Evolutionary conservation across 2,113 vertebrate species (phyloP).

Genomic region (Phoxinus phoxinus): DNA sequence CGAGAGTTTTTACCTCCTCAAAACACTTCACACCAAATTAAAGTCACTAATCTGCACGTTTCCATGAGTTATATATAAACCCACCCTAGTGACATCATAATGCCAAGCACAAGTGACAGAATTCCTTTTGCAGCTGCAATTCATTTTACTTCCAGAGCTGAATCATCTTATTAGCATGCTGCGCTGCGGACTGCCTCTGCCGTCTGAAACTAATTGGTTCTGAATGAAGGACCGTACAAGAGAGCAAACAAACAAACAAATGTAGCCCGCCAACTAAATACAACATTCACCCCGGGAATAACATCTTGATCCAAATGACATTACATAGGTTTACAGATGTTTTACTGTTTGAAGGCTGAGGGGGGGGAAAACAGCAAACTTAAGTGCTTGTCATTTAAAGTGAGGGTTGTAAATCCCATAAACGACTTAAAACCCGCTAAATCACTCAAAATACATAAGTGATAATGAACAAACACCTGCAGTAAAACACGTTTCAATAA

Average conservation of each 20-base stretch:
- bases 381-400: neutral
- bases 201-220: neutral
- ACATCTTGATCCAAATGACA: neutral
- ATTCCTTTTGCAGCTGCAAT: constrained; percentile 8
- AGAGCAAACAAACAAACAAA: constrained; percentile 22
- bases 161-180: constrained; percentile 30
- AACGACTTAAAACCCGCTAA: neutral
- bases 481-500: neutral
- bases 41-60: neutral
- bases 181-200: neutral
- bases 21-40: neutral
- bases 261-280: neutral
- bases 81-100: neutral
- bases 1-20: neutral
- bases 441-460: neutral
- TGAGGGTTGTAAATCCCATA: neutral
- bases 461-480: neutral
- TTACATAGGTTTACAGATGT: neutral
- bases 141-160: constrained; percentile 9
- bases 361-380: too few species aligned
- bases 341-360: neutral
- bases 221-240: neutral
- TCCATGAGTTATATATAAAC: constrained; percentile 2
- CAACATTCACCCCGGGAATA: neutral
- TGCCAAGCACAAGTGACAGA: constrained; percentile 4